phyloP scores from a whole-genome alignment of 64 coral and sea anemone genomes.

The Orbicella faveolata region DNA sequence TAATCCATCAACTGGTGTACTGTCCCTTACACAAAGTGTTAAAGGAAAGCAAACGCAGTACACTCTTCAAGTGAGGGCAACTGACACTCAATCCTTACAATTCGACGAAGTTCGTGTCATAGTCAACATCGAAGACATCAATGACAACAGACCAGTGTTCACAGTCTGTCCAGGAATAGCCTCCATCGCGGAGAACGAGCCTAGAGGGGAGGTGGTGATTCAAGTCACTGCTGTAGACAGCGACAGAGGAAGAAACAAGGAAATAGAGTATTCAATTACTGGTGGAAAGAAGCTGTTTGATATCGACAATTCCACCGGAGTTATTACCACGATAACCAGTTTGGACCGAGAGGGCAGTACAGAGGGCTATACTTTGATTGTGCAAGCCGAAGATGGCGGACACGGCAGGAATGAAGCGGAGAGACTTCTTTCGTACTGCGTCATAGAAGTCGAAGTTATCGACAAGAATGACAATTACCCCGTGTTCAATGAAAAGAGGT shows the following conservation, averaged over 20 bases:
- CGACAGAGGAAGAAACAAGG: slow-evolving; percentile 24
- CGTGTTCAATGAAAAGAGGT: slow-evolving; percentile 46
- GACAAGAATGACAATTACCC: slow-evolving; percentile 83
- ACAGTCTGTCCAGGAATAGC: neutral
- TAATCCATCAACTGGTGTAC: slow-evolving; percentile 43
- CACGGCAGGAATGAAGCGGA: slow-evolving; percentile 19
- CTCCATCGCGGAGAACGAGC: slow-evolving; percentile 33
- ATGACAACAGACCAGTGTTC: slow-evolving; percentile 50
- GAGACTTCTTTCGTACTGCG: slow-evolving; percentile 65
- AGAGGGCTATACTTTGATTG: slow-evolving; percentile 30
- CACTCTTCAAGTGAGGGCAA: slow-evolving; percentile 43
- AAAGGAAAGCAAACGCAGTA: slow-evolving; percentile 25
- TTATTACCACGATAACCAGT: slow-evolving; percentile 47
- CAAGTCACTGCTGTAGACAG: slow-evolving; percentile 31
- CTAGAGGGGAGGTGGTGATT: neutral
- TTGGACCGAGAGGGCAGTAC: slow-evolving; percentile 56
- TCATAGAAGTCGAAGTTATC: slow-evolving; percentile 40
- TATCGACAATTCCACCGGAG: slow-evolving; percentile 62
- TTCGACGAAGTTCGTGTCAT: slow-evolving; percentile 53
- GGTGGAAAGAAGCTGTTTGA: slow-evolving; percentile 39
- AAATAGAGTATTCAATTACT: slow-evolving; percentile 25
- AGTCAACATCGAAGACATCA: slow-evolving; percentile 48
- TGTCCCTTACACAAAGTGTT: slow-evolving; percentile 30
- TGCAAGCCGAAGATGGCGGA: slow-evolving; percentile 69
- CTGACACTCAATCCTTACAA: neutral